A percentile compares a stretch with the other conserved stretches of the same genome.
These are phyloP conservation scores for Sesia bembeciformis DNA, from an alignment of 2,888 invertebrate species.

Conservation along the genomic window DNA sequence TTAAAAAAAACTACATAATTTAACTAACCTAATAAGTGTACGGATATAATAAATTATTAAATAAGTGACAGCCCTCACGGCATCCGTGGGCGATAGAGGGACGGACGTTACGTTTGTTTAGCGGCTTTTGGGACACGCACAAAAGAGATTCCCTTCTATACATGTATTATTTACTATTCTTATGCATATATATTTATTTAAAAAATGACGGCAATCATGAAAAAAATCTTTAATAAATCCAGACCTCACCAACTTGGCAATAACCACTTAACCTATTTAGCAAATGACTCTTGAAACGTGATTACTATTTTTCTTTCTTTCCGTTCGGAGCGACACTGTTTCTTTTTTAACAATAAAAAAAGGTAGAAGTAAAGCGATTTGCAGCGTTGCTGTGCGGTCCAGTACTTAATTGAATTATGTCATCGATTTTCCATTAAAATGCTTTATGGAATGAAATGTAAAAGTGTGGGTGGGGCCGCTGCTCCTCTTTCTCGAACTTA, in stretches of 20 bases:
- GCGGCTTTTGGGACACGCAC: too few species aligned
- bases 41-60: too few species aligned
- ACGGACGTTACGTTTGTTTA: too few species aligned
- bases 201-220: not conserved
- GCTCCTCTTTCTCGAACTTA: conserved; percentile 21
- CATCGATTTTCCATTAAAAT: conserved; percentile 74
- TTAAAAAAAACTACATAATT: too few species aligned
- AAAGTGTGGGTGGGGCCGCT: conserved; percentile 53
- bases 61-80: too few species aligned
- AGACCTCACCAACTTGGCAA: not conserved
- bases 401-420: conserved; percentile 65
- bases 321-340: conserved; percentile 41
- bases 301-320: conserved; percentile 36
- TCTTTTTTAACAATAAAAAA: conserved; percentile 37
- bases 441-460: conserved; percentile 70
- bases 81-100: too few species aligned
- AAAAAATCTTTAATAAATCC: not conserved
- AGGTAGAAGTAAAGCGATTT: conserved; percentile 39
- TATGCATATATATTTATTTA: too few species aligned
- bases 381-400: conserved; percentile 50
- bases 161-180: too few species aligned
- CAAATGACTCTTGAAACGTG: conserved; percentile 56
- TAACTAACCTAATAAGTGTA: too few species aligned
- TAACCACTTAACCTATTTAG: conserved; percentile 45
- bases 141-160: too few species aligned